phyloP scores from a whole-genome alignment of 2,113 vertebrate genomes.

The Cepphus grylle region DNA sequence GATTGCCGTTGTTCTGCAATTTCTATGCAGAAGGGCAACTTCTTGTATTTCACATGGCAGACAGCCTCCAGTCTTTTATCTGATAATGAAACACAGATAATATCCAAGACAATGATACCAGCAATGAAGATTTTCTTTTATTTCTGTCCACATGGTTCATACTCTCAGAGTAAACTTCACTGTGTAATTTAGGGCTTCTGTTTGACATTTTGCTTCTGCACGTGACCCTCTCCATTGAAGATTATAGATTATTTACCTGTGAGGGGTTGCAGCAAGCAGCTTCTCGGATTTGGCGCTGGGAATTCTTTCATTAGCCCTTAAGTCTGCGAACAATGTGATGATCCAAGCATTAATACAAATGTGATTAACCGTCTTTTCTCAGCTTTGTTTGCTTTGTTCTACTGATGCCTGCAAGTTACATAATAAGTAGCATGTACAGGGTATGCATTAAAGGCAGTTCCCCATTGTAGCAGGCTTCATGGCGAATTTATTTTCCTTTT shows the following conservation, averaged over 20 bases:
- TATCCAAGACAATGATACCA: rapidly evolving
- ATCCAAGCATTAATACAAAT: slow-evolving; percentile 54
- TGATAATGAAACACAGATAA: background rate
- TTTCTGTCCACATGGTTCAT: background rate
- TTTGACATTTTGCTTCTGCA: background rate
- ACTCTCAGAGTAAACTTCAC: background rate
- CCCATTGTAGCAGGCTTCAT: background rate
- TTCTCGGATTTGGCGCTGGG: background rate
- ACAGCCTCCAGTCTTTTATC: background rate
- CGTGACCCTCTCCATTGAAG: background rate
- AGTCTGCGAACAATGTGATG: slow-evolving; percentile 36
- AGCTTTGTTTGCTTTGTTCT: slow-evolving; percentile 70
- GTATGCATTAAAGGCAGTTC: slow-evolving; percentile 58
- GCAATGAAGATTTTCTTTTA: slow-evolving; percentile 6
- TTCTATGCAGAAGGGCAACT: background rate
- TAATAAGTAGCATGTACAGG: slow-evolving; percentile 57
- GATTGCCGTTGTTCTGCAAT: background rate
- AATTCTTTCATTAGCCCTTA: slow-evolving; percentile 43
- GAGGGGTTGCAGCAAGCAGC: background rate
- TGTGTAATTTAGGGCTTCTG: background rate
- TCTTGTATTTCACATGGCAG: background rate
- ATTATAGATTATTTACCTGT: slow-evolving; percentile 27
- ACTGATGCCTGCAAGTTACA: slow-evolving; percentile 68
- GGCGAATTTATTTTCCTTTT: slow-evolving; percentile 61
- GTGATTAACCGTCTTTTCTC: slow-evolving; percentile 61